These are phyloP conservation scores for Struthidea cinerea DNA, from an alignment of 2,113 vertebrate genomes.

Conservation along the genomic window DNA sequence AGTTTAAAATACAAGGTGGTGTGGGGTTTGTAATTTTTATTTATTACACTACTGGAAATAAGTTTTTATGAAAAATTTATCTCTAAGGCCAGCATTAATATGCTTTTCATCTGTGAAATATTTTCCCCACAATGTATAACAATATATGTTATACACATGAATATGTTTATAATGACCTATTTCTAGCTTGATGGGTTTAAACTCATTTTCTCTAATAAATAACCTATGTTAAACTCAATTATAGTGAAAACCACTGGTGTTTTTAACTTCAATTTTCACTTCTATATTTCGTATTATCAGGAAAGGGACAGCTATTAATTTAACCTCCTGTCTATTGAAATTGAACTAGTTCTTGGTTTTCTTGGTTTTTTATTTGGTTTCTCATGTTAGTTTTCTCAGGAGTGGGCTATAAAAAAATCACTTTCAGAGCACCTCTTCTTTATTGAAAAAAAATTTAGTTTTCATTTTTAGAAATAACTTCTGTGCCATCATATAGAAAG, in stretches of 20 bases:
- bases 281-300: not conserved
- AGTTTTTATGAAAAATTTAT: not conserved
- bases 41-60: not conserved
- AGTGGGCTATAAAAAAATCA: not conserved
- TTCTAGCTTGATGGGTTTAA: not conserved
- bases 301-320: not conserved
- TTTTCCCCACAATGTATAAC: not conserved
- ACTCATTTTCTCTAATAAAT: not conserved
- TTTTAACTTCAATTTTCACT: constrained; percentile 1
- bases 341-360: not conserved
- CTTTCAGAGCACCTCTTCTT: not conserved
- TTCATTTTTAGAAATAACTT: not conserved
- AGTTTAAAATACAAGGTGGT: not conserved
- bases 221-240: not conserved
- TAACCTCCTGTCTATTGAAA: not conserved
- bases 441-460: not conserved
- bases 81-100: not conserved
- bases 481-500: not conserved
- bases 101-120: not conserved
- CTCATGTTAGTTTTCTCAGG: not conserved
- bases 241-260: not conserved
- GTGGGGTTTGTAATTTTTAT: not conserved
- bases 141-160: not conserved
- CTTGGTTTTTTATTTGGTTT: not conserved
- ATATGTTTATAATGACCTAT: not conserved